phyloP scores from a whole-genome alignment of 2,113 vertebrate genomes.

The Rhadina sibilatrix region DNA sequence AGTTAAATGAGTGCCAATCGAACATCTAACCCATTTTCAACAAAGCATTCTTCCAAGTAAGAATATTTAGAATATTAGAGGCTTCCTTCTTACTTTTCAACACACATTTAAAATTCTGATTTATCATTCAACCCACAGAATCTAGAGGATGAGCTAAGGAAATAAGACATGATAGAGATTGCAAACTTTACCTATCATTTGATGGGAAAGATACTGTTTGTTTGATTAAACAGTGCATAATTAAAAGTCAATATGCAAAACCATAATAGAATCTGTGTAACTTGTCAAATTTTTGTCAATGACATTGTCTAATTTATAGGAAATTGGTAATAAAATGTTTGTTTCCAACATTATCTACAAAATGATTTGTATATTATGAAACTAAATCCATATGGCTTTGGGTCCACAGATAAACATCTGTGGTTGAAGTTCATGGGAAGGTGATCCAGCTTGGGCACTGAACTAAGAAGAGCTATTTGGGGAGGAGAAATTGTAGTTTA shows the following conservation, averaged over 20 bases:
- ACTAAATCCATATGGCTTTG: conserved; percentile 67
- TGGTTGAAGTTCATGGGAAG: conserved; percentile 78
- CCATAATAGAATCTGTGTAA: conserved; percentile 57
- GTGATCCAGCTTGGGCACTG: conserved; percentile 68
- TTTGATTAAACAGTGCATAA: conserved; percentile 72
- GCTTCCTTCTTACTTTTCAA: conserved; percentile 6
- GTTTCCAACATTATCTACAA: conserved; percentile 64
- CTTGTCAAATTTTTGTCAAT: conserved; percentile 43
- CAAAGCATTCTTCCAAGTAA: not conserved
- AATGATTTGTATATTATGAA: conserved; percentile 55
- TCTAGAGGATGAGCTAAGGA: not conserved
- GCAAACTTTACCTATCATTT: conserved; percentile 14
- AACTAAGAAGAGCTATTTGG: conserved; percentile 60
- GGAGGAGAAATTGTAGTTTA: conserved; percentile 75
- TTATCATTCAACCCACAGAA: conserved; percentile 51
- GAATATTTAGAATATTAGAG: conserved; percentile 5
- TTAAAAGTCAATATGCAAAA: conserved; percentile 76
- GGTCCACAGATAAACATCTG: conserved; percentile 68
- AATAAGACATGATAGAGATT: not conserved
- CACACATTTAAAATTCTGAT: not conserved
- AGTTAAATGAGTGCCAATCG: not conserved
- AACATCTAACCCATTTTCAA: not conserved
- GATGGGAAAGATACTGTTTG: conserved; percentile 56
- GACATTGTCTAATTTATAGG: conserved; percentile 57
- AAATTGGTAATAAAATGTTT: conserved; percentile 69